These are phyloP conservation scores for Mamestra brassicae DNA, from an alignment of 2,888 invertebrate species.

Conservation along the genomic window DNA sequence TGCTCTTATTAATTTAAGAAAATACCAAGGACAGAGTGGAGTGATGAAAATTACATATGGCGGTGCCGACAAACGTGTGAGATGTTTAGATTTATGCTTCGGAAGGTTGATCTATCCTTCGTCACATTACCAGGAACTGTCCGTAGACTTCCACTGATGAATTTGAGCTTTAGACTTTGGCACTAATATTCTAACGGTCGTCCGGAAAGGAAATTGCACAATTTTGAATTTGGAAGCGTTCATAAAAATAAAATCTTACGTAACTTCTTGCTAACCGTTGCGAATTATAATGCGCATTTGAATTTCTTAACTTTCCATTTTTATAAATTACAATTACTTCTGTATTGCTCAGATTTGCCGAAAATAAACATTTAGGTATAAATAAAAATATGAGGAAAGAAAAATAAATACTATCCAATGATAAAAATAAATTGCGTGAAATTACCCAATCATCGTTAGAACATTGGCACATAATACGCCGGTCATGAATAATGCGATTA, in stretches of 20 bases:
- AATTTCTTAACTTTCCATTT: constrained; percentile 48
- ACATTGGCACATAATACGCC: constrained; percentile 25
- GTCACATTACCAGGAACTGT: constrained; percentile 1
- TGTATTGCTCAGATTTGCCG: neutral
- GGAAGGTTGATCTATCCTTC: constrained; percentile 10
- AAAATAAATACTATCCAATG: neutral
- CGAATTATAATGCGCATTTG: constrained; percentile 18
- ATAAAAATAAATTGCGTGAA: constrained; percentile 24
- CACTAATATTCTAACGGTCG: neutral
- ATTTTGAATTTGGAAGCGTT: neutral
- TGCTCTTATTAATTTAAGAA: constrained; percentile 49
- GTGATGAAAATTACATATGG: constrained; percentile 8
- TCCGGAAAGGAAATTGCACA: neutral
- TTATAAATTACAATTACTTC: neutral
- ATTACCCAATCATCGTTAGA: constrained; percentile 28
- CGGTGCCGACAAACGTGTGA: constrained; percentile 19
- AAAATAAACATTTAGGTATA: constrained; percentile 1
- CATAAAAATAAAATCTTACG: constrained; percentile 3
- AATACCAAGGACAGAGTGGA: constrained; percentile 37
- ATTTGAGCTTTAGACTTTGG: neutral
- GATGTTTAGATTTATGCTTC: constrained; percentile 31
- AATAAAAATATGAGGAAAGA: constrained; percentile 16
- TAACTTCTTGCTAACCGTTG: constrained; percentile 20
- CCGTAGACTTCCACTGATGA: neutral
- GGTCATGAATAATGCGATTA: constrained; percentile 21